These are phyloP conservation scores for Kradibia gibbosae DNA, from an alignment of 1,140 invertebrate genomes.

Conservation along the genomic window DNA sequence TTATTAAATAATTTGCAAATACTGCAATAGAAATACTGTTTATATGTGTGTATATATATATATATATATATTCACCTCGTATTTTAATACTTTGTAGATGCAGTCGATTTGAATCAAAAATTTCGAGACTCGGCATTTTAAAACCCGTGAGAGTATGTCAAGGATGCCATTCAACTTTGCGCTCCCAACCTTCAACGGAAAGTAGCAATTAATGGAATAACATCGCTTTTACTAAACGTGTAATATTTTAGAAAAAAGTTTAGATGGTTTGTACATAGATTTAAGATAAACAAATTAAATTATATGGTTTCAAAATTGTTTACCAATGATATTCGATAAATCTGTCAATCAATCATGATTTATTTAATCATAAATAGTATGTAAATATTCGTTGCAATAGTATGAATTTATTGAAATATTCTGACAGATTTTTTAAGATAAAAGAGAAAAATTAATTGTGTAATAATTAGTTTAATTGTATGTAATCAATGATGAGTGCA, in stretches of 20 bases:
- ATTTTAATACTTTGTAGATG: constrained; percentile 78
- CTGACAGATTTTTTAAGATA: constrained; percentile 39
- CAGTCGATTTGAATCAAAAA: constrained; percentile 95
- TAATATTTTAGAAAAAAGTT: constrained; percentile 48
- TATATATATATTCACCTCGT: too few species aligned
- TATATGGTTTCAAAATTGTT: constrained; percentile 19
- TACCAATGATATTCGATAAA: constrained; percentile 35
- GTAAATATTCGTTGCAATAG: constrained; percentile 44
- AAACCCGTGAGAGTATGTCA: constrained; percentile 94
- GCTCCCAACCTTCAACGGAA: constrained; percentile 65
- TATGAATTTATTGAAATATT: constrained; percentile 22
- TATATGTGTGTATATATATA: too few species aligned
- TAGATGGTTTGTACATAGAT: constrained; percentile 59
- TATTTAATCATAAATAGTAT: constrained; percentile 9
- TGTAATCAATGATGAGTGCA: constrained; percentile 4
- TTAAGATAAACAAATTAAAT: constrained; percentile 47
- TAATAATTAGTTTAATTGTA: constrained; percentile 14
- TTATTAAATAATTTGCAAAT: too few species aligned
- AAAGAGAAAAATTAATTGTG: not conserved
- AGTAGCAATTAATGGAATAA: constrained; percentile 62
- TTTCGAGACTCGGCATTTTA: constrained; percentile 89
- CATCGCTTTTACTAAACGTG: constrained; percentile 39
- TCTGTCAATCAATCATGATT: constrained; percentile 23
- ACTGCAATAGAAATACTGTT: too few species aligned
- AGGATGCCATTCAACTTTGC: constrained; percentile 79